Evolutionary conservation across 30 jellyfish, hydroid and myxozoan genomes (phyloP), one percentile per base, ranked within the genome.

Genomic region (Aurelia coerulea): DNA sequence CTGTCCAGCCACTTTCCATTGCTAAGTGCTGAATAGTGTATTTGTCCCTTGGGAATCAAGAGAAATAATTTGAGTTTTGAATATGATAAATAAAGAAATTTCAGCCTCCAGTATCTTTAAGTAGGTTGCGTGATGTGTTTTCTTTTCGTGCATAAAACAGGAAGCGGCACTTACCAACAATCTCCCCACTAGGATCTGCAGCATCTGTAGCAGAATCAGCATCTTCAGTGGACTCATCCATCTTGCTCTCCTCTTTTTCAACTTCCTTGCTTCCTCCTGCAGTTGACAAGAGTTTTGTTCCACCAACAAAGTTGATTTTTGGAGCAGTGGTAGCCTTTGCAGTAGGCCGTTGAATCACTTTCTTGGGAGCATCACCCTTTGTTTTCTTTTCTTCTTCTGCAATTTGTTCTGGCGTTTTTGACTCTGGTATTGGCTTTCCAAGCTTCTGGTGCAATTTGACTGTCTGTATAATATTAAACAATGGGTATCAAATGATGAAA

Each of bases 371-470:
- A 4, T 78, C 91, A 58, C 29, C 46, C 12, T 15, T 62, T 12
- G 91, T 35, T 56, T 70, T 83, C 67, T 91, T 91, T 46, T 75
- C 89, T 39, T 83, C 79, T 51, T 91, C 91, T 14, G 90, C 64
- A 17, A 68, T 75, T 51, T 68, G 88, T 34, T 81, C 95, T 5
- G 97, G 91, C n/a, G 81, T 74, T 79, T 91, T 91, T 12, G 62
- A 69, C n/a, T 93, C 98, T 2, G 98, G 98, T 46, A 93, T 88
- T 34, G 98, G 98, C 68, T 93, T 93, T 41, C 98, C 98, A n/a
- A 93, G 92, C 77, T 93, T 93, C 76, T 93, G 98, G 75, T 93
- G 98, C 77, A 93, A 80, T 66, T 93, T 93, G 59, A 93, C 75
- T 0, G 98, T 93, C 98, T 93, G 70, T 3, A 65, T 68, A 19